phyloP scores from a whole-genome alignment of 2,113 vertebrate species.

The Kryptolebias marmoratus region DNA sequence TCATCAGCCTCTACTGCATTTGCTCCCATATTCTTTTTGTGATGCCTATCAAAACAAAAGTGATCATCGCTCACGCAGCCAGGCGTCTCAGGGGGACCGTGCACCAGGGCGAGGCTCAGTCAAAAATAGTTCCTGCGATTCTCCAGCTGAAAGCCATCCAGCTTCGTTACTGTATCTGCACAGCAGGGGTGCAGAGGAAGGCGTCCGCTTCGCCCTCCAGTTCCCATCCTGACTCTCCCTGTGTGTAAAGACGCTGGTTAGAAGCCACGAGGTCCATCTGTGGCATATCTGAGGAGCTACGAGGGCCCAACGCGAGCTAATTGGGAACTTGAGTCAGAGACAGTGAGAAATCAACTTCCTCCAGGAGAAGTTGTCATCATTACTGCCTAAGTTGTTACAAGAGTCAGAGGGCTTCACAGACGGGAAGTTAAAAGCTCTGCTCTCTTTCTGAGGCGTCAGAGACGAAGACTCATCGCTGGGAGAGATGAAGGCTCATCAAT shows the following conservation, averaged over 20 bases:
- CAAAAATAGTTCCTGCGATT: conserved; percentile 58
- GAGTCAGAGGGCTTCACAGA: conserved; percentile 50
- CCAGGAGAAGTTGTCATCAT: conserved; percentile 51
- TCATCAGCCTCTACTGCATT: conserved; percentile 9
- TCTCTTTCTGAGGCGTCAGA: conserved; percentile 16
- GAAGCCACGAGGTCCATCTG: conserved; percentile 10
- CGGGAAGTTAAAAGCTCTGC: conserved; percentile 36
- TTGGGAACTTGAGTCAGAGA: conserved; percentile 45
- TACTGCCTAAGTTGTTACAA: conserved; percentile 39
- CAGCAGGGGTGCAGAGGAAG: conserved; percentile 10
- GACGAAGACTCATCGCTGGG: conserved; percentile 11
- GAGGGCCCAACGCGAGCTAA: conserved; percentile 37
- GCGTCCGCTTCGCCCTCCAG: conserved; percentile 28
- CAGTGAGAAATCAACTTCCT: conserved; percentile 44
- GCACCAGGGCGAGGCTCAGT: conserved; percentile 33
- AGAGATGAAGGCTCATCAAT: conserved; percentile 34
- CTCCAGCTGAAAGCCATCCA: conserved; percentile 29
- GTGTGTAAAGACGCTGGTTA: conserved; percentile 11
- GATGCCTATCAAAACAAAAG: conserved; percentile 45
- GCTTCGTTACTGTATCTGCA: conserved; percentile 28
- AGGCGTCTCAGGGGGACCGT: conserved; percentile 16
- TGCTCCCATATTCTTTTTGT: conserved; percentile 22
- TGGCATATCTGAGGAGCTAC: conserved; percentile 28
- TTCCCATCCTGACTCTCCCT: conserved; percentile 16
- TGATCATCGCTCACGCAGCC: conserved; percentile 32